Conservation (phyloP, 2,888 invertebrate species). For the Brachycybe producta region DNA sequence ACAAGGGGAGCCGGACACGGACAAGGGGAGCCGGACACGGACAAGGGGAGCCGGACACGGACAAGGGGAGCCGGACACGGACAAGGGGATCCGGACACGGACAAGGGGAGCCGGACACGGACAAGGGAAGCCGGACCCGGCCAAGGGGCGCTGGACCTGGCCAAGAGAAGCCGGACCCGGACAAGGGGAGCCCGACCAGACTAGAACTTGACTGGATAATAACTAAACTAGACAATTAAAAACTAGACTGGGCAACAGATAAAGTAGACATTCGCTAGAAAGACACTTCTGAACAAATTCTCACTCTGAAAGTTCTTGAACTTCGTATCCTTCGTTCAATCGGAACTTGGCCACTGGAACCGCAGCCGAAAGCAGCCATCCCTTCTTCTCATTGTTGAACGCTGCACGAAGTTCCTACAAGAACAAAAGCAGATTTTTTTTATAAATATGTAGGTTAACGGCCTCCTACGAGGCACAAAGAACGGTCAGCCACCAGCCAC, state of each 20-base stretch:
- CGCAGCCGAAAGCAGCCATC: constrained; percentile 80
- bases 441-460: not conserved
- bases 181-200: too few species aligned
- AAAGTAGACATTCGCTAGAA: not conserved
- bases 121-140: too few species aligned
- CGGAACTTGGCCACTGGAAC: constrained; percentile 77
- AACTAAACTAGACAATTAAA: too few species aligned
- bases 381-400: constrained; percentile 56
- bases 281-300: constrained; percentile 31
- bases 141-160: too few species aligned
- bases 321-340: constrained; percentile 78
- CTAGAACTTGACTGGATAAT: too few species aligned
- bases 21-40: too few species aligned
- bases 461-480: not conserved
- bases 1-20: too few species aligned
- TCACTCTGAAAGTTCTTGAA: constrained; percentile 76
- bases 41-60: too few species aligned
- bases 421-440: constrained; percentile 16
- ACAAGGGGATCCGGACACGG: too few species aligned
- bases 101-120: too few species aligned
- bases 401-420: constrained; percentile 59
- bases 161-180: too few species aligned
- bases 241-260: not conserved
- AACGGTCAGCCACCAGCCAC: not conserved
- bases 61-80: too few species aligned